Evolutionary conservation across 2,113 vertebrate species (phyloP).

Genomic region (Mormyrus lacerda): DNA sequence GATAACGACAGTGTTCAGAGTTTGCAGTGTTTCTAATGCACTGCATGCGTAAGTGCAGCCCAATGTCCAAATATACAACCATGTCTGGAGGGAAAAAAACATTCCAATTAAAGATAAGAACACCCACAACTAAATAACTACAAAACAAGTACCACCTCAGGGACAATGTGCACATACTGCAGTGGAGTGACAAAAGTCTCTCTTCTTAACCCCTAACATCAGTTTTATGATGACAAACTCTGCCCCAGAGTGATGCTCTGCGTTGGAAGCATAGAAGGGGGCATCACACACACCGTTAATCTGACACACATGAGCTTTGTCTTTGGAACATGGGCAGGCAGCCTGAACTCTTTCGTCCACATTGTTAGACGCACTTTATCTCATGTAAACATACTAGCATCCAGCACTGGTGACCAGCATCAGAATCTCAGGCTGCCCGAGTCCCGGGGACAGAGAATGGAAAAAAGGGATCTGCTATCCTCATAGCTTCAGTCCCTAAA

Average conservation of each 20-base stretch:
- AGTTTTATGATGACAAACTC: background rate
- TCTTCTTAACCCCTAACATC: background rate
- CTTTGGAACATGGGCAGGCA: background rate
- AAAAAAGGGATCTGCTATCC: background rate
- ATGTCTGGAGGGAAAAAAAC: background rate
- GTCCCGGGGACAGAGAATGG: background rate
- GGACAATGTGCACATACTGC: background rate
- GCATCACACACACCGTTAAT: background rate
- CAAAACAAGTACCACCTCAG: background rate
- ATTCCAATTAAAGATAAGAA: background rate
- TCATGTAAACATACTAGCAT: background rate
- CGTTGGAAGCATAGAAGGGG: background rate
- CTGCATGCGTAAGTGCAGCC: background rate
- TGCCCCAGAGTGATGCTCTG: background rate
- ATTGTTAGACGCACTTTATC: background rate
- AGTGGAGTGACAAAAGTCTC: background rate
- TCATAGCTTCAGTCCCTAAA: background rate
- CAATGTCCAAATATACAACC: background rate
- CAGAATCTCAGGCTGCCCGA: background rate
- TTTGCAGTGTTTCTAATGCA: background rate
- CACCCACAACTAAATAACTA: background rate
- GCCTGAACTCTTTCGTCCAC: background rate
- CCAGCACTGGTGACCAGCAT: background rate
- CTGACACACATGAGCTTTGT: background rate
- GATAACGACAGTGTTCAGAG: background rate